Evolutionary conservation across 2,113 vertebrate species (phyloP), one percentile per base, ranked within the genome.

Genomic region (Caloenas nicobarica): DNA sequence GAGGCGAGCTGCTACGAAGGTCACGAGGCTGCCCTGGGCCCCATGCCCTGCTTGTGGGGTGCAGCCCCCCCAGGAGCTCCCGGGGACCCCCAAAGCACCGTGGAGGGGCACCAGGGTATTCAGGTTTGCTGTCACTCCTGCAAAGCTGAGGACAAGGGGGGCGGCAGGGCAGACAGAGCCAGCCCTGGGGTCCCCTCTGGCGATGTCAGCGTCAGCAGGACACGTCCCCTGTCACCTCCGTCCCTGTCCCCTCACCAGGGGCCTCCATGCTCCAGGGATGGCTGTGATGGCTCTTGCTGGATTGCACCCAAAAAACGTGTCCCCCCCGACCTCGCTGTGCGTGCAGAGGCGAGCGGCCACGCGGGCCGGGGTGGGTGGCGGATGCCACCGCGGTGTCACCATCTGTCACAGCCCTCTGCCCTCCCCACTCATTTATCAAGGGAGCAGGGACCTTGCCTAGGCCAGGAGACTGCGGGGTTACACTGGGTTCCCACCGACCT

Each of bases 81-180:
- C 2, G 1, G 42, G 15, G 16, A 68, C 34, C 53, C 53, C 53
- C 71, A 50, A 48, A 58, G 19, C 24, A 26, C 36, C 17, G 0
- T 1, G 0, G 34, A 26, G 11, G 12, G 25, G 26, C 16, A 40
- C 18, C 0, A 6, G 28, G 40, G 25, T 29, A 17, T 80, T 71
- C 19, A 16, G 57, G 36, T 25, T 40, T 57, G 60, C 11, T 5
- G 8, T 48, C 56, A 10, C 34, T 36, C 36, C 25, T 4, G 17
- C 34, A 17, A 28, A 13, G 53, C 62, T 3, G 0, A 11, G 19
- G 56, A 16, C n/a, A 33, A 53, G 28, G 53, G 36, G 51, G 58
- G 42, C 44, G 8, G 44, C 16, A 10, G 28, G 29, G 53, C 0
- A 13, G 62, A 28, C 79, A n/a, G 62, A 50, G 48, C 48, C 48